Evolutionary conservation across 2,888 invertebrate genomes (phyloP), one percentile per base, ranked within the genome.

Genomic region (Heliothis peltigera): DNA sequence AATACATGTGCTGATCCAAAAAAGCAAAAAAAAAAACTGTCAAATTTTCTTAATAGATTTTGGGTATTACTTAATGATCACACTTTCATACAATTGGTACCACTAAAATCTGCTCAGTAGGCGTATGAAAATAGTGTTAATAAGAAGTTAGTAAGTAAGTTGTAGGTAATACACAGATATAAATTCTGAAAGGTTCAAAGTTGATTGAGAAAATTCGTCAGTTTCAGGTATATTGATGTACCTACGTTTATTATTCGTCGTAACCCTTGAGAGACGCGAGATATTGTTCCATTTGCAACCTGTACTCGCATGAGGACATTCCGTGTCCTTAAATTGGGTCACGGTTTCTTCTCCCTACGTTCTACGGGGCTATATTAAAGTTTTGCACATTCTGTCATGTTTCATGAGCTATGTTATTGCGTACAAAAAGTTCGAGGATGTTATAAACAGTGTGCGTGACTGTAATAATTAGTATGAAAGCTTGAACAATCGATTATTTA

Each of bases 341-440:
- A 71, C 61, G 52, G 48, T 54, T 64, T 64, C 57, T 46, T 69
- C 63, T 72, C 59, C 48, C 56, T 21, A 21, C 48, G 47, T 73
- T 73, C 73, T 69, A 75, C 62, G 67, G n/a, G 49, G 39, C 56
- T 55, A 74, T 74, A 64, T 68, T 73, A 74, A 72, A 73, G 46
- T 73, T 68, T 48, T 58, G 35, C 56, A 65, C 53, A 70, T 59
- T 67, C 17, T 7, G 48, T 39, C 44, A 56, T 61, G 42, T 55
- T 51, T 51, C 60, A 72, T 54, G 35, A 70, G 25, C 7, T 25
- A 62, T 61, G 47, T 70, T 21, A 57, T 54, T 64, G 49, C 53
- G 28, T 49, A 57, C 39, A 58, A 12, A 63, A 69, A 64, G 39
- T 64, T 69, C 44, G 53, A 17, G 48, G 48, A 63, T 32, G 21